Base-by-base conservation (phyloP, 1,140 invertebrate species). In the Lasaia peninsularis region DNA sequence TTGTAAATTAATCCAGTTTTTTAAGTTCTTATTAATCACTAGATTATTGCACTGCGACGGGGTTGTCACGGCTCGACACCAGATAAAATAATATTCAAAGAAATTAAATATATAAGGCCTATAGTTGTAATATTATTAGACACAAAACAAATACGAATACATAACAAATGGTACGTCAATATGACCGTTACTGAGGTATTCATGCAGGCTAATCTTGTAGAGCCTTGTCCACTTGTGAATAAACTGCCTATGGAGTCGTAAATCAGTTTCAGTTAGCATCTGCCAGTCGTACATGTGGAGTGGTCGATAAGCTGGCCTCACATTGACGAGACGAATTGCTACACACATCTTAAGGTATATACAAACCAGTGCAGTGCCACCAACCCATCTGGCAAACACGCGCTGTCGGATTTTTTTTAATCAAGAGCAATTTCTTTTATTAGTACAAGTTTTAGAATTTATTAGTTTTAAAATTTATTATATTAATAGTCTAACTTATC, bases 201-300 rank as follows among this genome's bases (percentile, higher is more conserved):
- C 56, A 59, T 63, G 51, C 59, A 33, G 48, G 33, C 44, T 61
- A 67, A 63, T 67, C 57, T 63, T 63, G 51, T 62, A 33, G 49
- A 40, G 54, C 58, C 28, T 63, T 59, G 62, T 71, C 58, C 66
- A 62, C 65, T 59, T 63, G 60, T 67, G 64, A 70, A 75, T 71
- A 71, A 76, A 75, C 70, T 71, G 69, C 78, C 71, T 72, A 63
- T 65, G 60, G 62, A 56, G 67, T 69, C 71, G 69, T 80, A 83
- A 76, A 83, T 83, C 75, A 78, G 75, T 76, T 79, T 79, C 73
- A 79, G 75, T 75, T 76, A 69, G 67, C 70, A 77, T 73, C 67
- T 70, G 68, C 67, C 60, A 62, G 65, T 56, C 28, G 58, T 52
- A 68, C 67, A 67, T 78, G 77, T 74, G 71, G 69, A 71, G 60